phyloP scores from a whole-genome alignment of 2,797 vertebrate species.

The Anas flavirostris region DNA sequence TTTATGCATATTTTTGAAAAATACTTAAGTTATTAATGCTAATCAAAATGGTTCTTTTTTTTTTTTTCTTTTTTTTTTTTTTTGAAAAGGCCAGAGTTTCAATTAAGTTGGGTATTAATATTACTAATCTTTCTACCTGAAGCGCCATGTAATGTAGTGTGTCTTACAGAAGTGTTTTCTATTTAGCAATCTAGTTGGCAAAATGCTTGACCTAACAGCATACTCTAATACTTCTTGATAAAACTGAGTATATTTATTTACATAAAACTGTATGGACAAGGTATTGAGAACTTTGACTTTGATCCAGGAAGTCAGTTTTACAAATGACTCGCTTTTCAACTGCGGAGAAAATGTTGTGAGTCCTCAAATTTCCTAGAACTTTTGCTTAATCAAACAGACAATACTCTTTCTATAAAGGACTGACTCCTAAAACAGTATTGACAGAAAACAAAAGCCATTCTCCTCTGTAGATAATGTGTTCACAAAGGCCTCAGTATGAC shows the following conservation, averaged over 20 bases:
- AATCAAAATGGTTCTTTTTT: neutral
- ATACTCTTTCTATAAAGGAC: neutral
- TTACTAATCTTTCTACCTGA: neutral
- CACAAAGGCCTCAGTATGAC: fast-evolving
- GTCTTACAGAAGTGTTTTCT: neutral
- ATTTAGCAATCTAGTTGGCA: neutral
- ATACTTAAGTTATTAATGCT: neutral
- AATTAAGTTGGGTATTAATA: neutral
- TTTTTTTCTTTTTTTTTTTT: neutral
- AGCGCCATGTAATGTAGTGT: neutral
- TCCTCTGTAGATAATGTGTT: neutral
- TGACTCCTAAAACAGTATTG: neutral
- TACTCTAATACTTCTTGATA: neutral
- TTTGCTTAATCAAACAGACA: neutral
- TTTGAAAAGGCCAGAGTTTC: neutral
- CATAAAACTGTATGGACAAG: neutral
- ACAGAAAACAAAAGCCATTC: neutral
- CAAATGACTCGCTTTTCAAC: neutral
- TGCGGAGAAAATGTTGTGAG: neutral
- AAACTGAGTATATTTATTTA: neutral
- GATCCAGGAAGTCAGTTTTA: neutral
- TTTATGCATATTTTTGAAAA: neutral
- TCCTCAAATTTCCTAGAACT: neutral
- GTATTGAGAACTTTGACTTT: neutral
- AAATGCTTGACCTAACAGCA: neutral